Evolutionary conservation across 1,140 invertebrate genomes (phyloP), one percentile per base, ranked within the genome.

Genomic region (Anoplolepis gracilipes): DNA sequence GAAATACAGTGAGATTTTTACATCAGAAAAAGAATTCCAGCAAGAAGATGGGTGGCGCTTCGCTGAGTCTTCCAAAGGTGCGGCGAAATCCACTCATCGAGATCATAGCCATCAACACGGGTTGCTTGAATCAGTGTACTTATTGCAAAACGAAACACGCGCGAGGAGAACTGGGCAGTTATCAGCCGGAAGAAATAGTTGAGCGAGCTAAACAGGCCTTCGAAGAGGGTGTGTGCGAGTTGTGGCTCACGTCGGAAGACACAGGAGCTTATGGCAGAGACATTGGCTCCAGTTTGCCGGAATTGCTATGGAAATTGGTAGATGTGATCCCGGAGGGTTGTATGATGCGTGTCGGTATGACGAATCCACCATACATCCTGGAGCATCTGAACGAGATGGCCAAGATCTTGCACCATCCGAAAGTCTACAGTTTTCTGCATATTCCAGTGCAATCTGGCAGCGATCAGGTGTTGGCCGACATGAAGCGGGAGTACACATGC

Each of bases 71-170:
- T 5, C 99, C 99, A 0, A 99, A 99, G 96, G 97, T 99, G 10
- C 95, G 99, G 72, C 97, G 98, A 92, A 99, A 99, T 95, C 98
- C 98, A 5, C 95, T 99, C 0, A 98, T 99, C 86, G 99, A 99
- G 96, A 99, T 99, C 72, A 99, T 99, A 87, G 97, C 99, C 0
- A 99, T 99, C 19, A 99, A 99, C 94, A 99, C 98, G 2, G 99
- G 99, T 0, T 99, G 99, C 93, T 94, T 99, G 5, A 99, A 99
- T 95, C 98, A 99, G 90, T 99, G 99, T 93, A 99, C 99, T 0
- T 99, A 99, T 93, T 99, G 99, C 92, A 99, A 99, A 94, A 99
- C 99, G 0, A 99, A 99, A 93, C 98, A 99, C 95, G 99, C 99
- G 0, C 95, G 99, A 86, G 99, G 99, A 0, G 98, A 99, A 93